Evolutionary conservation across 2,888 invertebrate species (phyloP).

Genomic region (Metopia argyrocephala): DNA sequence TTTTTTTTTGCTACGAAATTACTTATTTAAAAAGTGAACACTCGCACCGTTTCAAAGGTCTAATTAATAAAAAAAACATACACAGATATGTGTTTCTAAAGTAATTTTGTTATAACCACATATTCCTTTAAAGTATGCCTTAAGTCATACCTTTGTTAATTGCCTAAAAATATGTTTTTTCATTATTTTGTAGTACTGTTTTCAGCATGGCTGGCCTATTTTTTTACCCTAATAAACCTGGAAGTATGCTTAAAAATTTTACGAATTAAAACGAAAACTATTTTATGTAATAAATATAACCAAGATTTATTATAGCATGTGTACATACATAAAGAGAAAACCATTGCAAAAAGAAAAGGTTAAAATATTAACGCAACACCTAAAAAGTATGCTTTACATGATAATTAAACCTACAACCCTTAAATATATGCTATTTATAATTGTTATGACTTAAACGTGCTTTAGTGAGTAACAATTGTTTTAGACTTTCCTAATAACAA

Average conservation of each 20-base stretch:
- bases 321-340: not conserved
- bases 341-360: not conserved
- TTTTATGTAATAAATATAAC: constrained; percentile 14
- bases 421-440: constrained; percentile 58
- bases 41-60: too few relatives aligned
- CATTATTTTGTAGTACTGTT: not conserved
- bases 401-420: constrained; percentile 54
- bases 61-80: not conserved
- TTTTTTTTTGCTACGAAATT: too few relatives aligned
- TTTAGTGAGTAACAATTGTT: constrained; percentile 41
- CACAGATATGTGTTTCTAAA: not conserved
- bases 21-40: too few relatives aligned
- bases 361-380: constrained; percentile 39
- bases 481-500: constrained; percentile 59
- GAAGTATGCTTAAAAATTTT: not conserved
- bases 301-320: constrained; percentile 32
- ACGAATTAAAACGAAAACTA: not conserved
- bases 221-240: not conserved
- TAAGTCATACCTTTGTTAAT: not conserved
- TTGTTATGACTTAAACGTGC: constrained; percentile 36
- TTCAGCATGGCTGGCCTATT: too few relatives aligned
- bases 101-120: too few relatives aligned
- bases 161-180: not conserved
- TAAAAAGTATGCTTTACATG: constrained; percentile 61
- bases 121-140: not conserved